Evolutionary conservation across 2,888 invertebrate species (phyloP).

Genomic region (Andrena praecox): DNA sequence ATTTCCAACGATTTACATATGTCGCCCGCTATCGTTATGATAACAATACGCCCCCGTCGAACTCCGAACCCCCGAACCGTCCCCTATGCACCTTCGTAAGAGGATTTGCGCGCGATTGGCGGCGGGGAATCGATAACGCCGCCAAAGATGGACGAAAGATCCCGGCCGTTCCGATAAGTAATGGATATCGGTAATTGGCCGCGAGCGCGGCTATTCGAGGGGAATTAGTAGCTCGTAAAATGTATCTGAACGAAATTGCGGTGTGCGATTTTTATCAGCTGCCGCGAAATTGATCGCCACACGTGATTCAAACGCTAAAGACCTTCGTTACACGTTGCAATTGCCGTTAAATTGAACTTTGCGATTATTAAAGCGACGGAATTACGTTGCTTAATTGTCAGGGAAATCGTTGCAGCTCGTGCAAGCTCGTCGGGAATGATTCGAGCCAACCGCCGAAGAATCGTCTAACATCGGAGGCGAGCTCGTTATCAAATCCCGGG

Average conservation of each 20-base stretch:
- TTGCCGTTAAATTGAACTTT: not conserved
- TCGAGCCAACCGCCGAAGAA: constrained; percentile 12
- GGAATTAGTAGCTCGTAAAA: constrained; percentile 35
- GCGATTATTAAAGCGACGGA: not conserved
- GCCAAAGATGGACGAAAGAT: constrained; percentile 41
- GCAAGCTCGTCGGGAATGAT: not conserved
- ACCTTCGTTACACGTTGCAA: not conserved
- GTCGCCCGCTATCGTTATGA: constrained; percentile 68
- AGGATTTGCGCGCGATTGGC: constrained; percentile 65
- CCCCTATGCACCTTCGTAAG: constrained; percentile 51
- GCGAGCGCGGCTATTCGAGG: constrained; percentile 12
- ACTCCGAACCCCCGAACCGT: constrained; percentile 9
- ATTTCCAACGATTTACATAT: constrained; percentile 76
- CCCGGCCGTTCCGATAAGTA: constrained; percentile 40
- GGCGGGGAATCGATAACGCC: constrained; percentile 60
- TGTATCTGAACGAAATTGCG: constrained; percentile 30
- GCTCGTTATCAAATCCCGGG: constrained; percentile 66
- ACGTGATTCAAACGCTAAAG: constrained; percentile 1
- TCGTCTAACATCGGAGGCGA: constrained; percentile 22
- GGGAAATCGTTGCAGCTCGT: not conserved
- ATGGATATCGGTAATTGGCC: constrained; percentile 56
- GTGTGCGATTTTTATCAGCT: constrained; percentile 13
- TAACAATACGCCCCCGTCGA: constrained; percentile 66
- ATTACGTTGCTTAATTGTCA: not conserved
- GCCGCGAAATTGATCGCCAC: not conserved